Evolutionary conservation across 2,113 vertebrate species (phyloP), one percentile per base, ranked within the genome.

Genomic region (Aleadryas rufinucha): DNA sequence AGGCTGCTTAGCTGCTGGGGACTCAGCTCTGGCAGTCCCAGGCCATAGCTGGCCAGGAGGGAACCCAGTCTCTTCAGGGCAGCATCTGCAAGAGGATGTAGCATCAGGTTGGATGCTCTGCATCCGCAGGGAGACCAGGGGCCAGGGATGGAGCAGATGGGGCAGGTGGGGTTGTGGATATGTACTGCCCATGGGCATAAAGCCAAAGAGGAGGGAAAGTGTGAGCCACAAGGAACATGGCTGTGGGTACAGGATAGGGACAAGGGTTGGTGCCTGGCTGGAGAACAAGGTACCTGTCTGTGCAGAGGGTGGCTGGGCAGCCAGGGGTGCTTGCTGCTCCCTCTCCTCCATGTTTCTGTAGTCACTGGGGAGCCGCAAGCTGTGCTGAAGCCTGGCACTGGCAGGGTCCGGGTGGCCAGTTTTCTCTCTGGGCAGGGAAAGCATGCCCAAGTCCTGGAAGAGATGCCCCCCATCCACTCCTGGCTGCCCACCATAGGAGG

Each of bases 1-100:
- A 99, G 98, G 64, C 98, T 98, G 89, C 98, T 98, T 57, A 99
- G 98, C 96, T 99, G 99, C 92, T 99, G 98, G 7, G 98, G 98
- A 72, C 97, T 99, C 94, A 99, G 97, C 56, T 99, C 98, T 11
- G 97, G 98, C 65, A 99, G 98, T 39, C 99, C 98, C 30, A 99
- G 91, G 16, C 98, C 97, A 0, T 99, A 98, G 94, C 97, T 98
- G 19, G 98, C 98, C 95, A 99, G 88, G 53, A 98, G 96, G 12
- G 97, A 96, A 3, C 98, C 98, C 85, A 99, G 91, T 94, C 98
- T 99, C 97, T 98, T 98, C 85, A 98, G 93, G 41, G 98, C 72
- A 53, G 28, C 47, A 2, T 98, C 98, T 98, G 95, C 87, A 74
- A 92, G 69, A 95, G 84, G 39, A 68, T 44, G 17, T 18, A 72